Base-by-base conservation (phyloP, 2,888 invertebrate genomes). In the Drosophila incognita region DNA sequence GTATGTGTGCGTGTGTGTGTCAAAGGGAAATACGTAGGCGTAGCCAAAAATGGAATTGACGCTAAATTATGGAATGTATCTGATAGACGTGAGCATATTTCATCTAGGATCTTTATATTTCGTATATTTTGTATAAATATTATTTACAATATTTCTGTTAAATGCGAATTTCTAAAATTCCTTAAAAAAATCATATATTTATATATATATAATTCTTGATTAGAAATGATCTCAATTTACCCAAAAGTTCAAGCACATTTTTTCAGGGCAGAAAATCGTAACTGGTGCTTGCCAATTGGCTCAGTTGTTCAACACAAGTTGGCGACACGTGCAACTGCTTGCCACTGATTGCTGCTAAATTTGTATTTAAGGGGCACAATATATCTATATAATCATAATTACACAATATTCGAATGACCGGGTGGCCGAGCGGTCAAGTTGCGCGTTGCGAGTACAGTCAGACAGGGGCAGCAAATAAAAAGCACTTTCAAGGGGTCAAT, bases 361-460 rank as follows among this genome's bases (percentile, higher is more conserved):
- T 11, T 56, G 38, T 49, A 52, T 52, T 65, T n/a, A 59, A 54
- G 40, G 64, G 64, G 60, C 81, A 81, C 69, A 71, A 69, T 27
- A 27, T 27, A 27, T 27, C 27, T 27, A 27, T 27, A 65, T 70
- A 68, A 72, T 76, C 54, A 76, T 79, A 81, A 81, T 81, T 82
- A 80, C 80, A 74, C 71, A 76, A 82, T 70, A 57, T 40, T 24
- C 24, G n/a, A 54, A 10, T 36, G 56, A 18, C 49, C 38, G 27
- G 70, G 27, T 42, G 29, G 11, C 51, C 42, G 11, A 13, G 46
- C 46, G 2, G 13, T 7, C 46, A 21, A 46, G n/a, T 42, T 11
- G 40, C 40, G 10, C 10, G 38, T 38, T 1, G 38, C 53, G 49
- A 58, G 61, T 63, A 69, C 70, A 27, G 36, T 52, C n/a, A 15